phyloP scores from a whole-genome alignment of 2,888 invertebrate genomes.

The Drosophila monieri region DNA sequence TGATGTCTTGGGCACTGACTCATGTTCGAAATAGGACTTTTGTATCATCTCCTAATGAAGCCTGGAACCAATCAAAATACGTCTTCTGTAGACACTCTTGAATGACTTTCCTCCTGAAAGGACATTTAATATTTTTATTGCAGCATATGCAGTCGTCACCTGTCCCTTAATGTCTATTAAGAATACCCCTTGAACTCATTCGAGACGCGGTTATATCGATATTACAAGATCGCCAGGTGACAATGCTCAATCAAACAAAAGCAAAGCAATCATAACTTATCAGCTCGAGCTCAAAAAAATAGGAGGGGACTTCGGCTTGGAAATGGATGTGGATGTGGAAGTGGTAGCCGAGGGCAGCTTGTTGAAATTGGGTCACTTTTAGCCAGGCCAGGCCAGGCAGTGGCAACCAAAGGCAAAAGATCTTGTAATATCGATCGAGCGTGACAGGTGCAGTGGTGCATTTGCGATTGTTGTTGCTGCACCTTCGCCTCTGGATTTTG shows the following conservation, averaged over 20 bases:
- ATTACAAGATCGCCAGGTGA: conserved; percentile 59
- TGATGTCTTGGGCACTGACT: conserved; percentile 5
- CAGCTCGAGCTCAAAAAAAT: conserved; percentile 51
- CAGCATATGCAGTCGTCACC: conserved; percentile 52
- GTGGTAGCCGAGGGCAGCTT: conserved; percentile 11
- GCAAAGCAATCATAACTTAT: conserved; percentile 70
- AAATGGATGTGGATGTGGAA: conserved; percentile 8
- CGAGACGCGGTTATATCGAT: conserved; percentile 50
- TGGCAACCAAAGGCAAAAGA: neutral
- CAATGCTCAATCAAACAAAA: conserved; percentile 58
- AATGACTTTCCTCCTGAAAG: conserved; percentile 6
- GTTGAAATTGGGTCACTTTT: conserved; percentile 47
- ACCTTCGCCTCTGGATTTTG: conserved; percentile 40
- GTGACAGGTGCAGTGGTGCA: conserved; percentile 70
- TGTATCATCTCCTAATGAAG: neutral
- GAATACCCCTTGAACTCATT: conserved; percentile 38
- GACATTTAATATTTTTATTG: conserved; percentile 24
- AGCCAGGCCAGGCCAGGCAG: conserved; percentile 32
- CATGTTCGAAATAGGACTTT: neutral
- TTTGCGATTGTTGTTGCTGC: conserved; percentile 55
- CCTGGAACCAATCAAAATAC: conserved; percentile 34
- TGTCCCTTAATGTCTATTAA: conserved; percentile 32
- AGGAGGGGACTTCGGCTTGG: conserved; percentile 9
- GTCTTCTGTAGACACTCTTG: conserved; percentile 18
- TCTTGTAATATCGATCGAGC: conserved; percentile 72